phyloP scores from a whole-genome alignment of 2,888 invertebrate species.

The Toxonevra muliebris region DNA sequence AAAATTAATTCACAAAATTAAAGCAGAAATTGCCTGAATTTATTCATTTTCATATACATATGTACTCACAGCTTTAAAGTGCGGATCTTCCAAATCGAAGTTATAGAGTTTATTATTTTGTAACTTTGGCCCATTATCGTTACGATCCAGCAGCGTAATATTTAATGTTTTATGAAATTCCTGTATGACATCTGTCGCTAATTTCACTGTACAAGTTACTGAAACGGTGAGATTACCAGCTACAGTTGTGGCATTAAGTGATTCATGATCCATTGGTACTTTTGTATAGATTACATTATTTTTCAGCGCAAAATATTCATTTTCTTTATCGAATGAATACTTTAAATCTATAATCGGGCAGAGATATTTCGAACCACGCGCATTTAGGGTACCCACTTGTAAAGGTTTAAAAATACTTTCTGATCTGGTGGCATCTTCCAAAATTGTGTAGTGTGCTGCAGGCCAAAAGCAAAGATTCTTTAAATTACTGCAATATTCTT shows the following conservation, averaged over 20 bases:
- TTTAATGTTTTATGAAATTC: constrained; percentile 55
- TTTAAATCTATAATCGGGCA: constrained; percentile 67
- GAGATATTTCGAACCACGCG: constrained; percentile 64
- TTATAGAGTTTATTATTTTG: constrained; percentile 64
- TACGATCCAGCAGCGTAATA: constrained; percentile 81
- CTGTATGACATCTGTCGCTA: constrained; percentile 35
- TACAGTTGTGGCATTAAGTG: constrained; percentile 58
- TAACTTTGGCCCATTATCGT: constrained; percentile 89
- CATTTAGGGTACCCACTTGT: constrained; percentile 64
- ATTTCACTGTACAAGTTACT: constrained; percentile 61
- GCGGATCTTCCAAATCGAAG: constrained; percentile 58
- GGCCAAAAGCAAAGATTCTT: constrained; percentile 62
- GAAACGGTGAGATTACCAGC: constrained; percentile 58
- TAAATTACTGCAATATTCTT: constrained; percentile 54
- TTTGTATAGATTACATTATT: constrained; percentile 64
- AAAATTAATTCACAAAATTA: background rate
- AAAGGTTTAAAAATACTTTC: constrained; percentile 45
- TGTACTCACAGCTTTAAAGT: constrained; percentile 58
- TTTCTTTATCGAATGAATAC: constrained; percentile 63
- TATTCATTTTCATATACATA: too few species aligned
- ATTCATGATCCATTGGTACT: constrained; percentile 65
- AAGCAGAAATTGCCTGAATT: background rate
- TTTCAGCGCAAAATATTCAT: constrained; percentile 61
- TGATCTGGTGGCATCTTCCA: constrained; percentile 48
- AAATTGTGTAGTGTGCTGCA: constrained; percentile 54